Conservation (phyloP, 2,888 invertebrate genomes). For the Drosophila peninsularis region DNA sequence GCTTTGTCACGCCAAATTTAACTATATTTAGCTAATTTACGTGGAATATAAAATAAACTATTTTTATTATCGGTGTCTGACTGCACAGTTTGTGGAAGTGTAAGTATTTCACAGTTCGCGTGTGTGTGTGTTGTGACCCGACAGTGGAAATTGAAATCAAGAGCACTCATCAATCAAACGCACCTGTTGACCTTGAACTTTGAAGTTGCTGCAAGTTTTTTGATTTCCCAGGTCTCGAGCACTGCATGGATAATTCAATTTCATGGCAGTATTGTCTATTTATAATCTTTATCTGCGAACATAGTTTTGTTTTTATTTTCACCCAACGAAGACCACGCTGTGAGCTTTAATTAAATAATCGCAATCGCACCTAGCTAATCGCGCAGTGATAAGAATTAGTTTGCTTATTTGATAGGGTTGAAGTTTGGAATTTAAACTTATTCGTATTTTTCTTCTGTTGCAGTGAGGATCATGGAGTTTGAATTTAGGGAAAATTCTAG, state of each 20-base stretch:
- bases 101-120: slow-evolving; percentile 13
- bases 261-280: slow-evolving; percentile 14
- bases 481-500: slow-evolving; percentile 33
- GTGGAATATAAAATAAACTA: slow-evolving; percentile 2
- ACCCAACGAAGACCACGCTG: not conserved
- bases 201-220: slow-evolving; percentile 18
- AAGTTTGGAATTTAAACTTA: slow-evolving; percentile 62
- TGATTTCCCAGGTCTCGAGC: not conserved
- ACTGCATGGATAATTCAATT: slow-evolving; percentile 26
- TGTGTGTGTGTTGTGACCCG: not conserved
- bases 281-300: not conserved
- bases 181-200: slow-evolving; percentile 59
- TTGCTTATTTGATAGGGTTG: slow-evolving; percentile 23
- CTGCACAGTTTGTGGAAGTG: slow-evolving; percentile 6
- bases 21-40: slow-evolving; percentile 6
- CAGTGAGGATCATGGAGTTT: slow-evolving; percentile 54
- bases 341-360: slow-evolving; percentile 48
- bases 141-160: not conserved
- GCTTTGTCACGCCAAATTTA: slow-evolving; percentile 10
- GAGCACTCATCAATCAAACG: not conserved
- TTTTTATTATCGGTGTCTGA: not conserved
- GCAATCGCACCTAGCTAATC: slow-evolving; percentile 27
- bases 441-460: slow-evolving; percentile 30
- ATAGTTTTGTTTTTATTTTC: slow-evolving; percentile 5
- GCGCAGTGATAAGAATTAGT: slow-evolving; percentile 46